Evolutionary conservation across 37 sponge, comb jelly and placozoan species (phyloP).

Genomic region (Cladorhizidae sp.): DNA sequence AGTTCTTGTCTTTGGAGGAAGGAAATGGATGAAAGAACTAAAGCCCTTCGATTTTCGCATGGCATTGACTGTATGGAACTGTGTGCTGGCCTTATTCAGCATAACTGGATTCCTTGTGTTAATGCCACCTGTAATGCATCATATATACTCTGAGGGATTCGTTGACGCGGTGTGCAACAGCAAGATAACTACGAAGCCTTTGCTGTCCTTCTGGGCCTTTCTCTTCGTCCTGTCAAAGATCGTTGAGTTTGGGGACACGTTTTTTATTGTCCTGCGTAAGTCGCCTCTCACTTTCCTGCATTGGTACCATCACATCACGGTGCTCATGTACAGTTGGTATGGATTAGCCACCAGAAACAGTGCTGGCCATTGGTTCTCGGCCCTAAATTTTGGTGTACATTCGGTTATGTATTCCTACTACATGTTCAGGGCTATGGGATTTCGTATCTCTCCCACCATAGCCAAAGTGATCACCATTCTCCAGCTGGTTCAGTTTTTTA

Average conservation of each 20-base stretch:
- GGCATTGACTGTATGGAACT: slow-evolving; percentile 58
- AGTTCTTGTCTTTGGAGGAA: slow-evolving; percentile 34
- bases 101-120: slow-evolving; percentile 12
- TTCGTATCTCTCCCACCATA: slow-evolving; percentile 28
- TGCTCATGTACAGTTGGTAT: slow-evolving; percentile 47
- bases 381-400: slow-evolving; percentile 73
- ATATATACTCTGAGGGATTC: slow-evolving; percentile 12
- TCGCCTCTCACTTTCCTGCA: slow-evolving; percentile 73
- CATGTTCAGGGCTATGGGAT: slow-evolving; percentile 55
- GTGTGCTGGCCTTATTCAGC: slow-evolving; percentile 53
- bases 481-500: slow-evolving; percentile 74
- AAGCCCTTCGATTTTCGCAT: slow-evolving; percentile 10
- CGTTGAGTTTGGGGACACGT: slow-evolving; percentile 76
- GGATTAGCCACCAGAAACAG: not conserved
- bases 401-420: slow-evolving; percentile 85
- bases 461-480: slow-evolving; percentile 56
- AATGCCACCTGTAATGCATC: not conserved
- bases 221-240: slow-evolving; percentile 70
- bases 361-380: slow-evolving; percentile 51
- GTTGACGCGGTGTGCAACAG: slow-evolving; percentile 22
- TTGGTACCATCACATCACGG: slow-evolving; percentile 88
- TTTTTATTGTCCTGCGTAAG: slow-evolving; percentile 76
- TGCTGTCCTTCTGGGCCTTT: slow-evolving; percentile 35
- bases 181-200: not conserved
- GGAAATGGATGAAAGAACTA: slow-evolving; percentile 45